Conservation (phyloP, 2,113 vertebrate species). For the Anas platyrhynchos region DNA sequence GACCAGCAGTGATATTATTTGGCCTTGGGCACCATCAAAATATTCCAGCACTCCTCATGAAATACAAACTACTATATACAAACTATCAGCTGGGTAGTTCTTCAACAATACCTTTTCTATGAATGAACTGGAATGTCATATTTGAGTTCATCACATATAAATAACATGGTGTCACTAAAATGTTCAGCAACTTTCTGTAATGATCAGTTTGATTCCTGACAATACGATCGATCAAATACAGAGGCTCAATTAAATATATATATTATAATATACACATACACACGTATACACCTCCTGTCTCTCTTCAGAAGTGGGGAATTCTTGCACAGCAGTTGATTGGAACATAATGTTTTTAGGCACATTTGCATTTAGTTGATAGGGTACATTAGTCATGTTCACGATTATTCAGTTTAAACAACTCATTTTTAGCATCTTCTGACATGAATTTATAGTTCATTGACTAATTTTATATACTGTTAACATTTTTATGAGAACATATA, state of each 20-base stretch:
- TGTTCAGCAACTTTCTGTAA: not conserved
- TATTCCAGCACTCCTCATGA: not conserved
- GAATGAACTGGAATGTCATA: not conserved
- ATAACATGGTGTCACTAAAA: not conserved
- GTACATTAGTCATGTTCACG: not conserved
- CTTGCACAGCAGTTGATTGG: not conserved
- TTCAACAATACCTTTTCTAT: not conserved
- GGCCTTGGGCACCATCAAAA: not conserved
- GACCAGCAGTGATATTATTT: not conserved
- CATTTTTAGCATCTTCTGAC: not conserved
- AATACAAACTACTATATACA: not conserved
- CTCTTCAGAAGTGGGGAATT: not conserved
- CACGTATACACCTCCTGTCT: not conserved
- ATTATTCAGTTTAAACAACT: not conserved
- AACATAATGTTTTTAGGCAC: not conserved
- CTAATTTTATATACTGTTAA: slow-evolving; percentile 35
- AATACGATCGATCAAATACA: not conserved
- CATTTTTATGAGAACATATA: not conserved
- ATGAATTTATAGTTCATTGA: not conserved
- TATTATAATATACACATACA: not conserved
- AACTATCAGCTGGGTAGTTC: not conserved
- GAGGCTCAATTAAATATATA: not conserved
- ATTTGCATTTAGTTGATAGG: not conserved
- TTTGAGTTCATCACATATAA: not conserved
- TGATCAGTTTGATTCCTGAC: not conserved